These are phyloP conservation scores for Acropternis orthonyx DNA, from an alignment of 2,797 vertebrate species.

Conservation along the genomic window DNA sequence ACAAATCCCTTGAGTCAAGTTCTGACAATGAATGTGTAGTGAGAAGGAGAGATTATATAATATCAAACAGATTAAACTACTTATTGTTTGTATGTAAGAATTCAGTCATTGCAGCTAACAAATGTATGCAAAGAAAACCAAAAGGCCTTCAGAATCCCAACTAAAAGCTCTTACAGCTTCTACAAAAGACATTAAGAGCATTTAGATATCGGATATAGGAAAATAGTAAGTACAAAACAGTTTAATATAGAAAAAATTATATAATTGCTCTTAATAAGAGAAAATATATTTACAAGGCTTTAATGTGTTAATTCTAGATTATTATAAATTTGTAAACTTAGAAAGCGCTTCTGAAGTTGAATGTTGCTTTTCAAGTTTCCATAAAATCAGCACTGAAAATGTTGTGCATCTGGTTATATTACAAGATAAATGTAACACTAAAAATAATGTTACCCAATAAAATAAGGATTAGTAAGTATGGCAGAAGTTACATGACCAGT, in stretches of 20 bases:
- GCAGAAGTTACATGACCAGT: neutral
- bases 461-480: neutral
- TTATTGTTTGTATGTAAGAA: neutral
- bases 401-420: accelerated
- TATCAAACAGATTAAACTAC: neutral
- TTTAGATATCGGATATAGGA: neutral
- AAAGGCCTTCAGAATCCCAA: neutral
- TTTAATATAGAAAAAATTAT: neutral
- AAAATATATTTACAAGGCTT: neutral
- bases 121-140: neutral
- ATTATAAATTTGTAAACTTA: neutral
- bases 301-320: neutral
- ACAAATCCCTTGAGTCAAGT: neutral
- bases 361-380: neutral
- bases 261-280: neutral
- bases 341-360: neutral
- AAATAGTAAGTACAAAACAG: neutral
- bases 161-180: neutral
- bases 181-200: neutral
- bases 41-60: neutral
- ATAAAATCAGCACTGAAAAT: neutral
- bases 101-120: neutral
- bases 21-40: neutral
- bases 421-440: neutral
- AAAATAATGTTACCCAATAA: neutral